Base-by-base conservation (phyloP, 2,888 invertebrate species). In the Eupithecia tripunctaria region DNA sequence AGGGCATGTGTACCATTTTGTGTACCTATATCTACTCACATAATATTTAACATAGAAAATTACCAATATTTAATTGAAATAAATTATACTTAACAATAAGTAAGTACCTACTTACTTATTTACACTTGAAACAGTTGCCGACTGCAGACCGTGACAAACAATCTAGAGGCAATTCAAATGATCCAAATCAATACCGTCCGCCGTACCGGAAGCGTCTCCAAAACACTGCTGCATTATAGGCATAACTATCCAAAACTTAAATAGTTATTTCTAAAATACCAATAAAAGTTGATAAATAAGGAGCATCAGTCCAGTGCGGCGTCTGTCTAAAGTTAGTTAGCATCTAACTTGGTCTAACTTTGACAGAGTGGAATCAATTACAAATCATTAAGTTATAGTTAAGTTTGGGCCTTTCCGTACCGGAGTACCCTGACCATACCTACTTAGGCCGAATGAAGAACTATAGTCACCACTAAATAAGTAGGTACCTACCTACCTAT, bases 401-500 rank as follows among this genome's bases (percentile, higher is more conserved):
- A 10, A 51, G 12, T 25, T 56, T 56, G 56, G 25, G 56, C 14
- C 56, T 25, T 56, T 56, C 60, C 60, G 29, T 29, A 29, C 60
- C 18, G 18, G 27, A 47, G n/a, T 51, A 21, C 21, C 21, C 21
- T 21, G 25, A 25, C 25, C 51, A 47, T 51, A 51, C 47, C n/a
- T 47, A 47, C 51, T 56, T 12, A 56, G 12, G 21, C 56, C 56
- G 25, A 56, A 56, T 56, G 56, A 56, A 25, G 56, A 25, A 5
- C 56, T 5, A 21, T 21, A 56, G 56, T 56, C 21, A 56, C 56
- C 25, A 56, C 25, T 25, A 56, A 56, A 21, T 56, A 1, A 56
- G 25, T 56, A 56, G 12, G 21, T 56, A 51, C 8, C 5, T 36
- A 38, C 38, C 38, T 38, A 38, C 1, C 12, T 15, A 81, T 21